These are phyloP conservation scores for Sarcophilus harrisii DNA, from an alignment of 2,797 vertebrate genomes.

Conservation along the genomic window DNA sequence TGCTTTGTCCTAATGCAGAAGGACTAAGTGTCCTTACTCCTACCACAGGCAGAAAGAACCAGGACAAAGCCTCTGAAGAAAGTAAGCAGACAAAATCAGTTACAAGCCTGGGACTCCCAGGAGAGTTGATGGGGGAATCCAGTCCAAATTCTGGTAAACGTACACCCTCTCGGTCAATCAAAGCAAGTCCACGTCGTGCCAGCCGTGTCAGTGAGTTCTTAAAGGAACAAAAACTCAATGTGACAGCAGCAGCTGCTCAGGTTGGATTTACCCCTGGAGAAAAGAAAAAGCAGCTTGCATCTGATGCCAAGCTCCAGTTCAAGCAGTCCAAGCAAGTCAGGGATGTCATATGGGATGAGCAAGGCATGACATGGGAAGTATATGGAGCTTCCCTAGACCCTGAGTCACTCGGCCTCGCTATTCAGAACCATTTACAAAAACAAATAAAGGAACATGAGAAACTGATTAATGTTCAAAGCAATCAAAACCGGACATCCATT, in stretches of 20 bases:
- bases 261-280: constrained; percentile 71
- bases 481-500: constrained; percentile 91
- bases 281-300: constrained; percentile 80
- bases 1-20: constrained; percentile 71
- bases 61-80: constrained; percentile 43
- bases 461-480: constrained; percentile 88
- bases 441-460: constrained; percentile 98
- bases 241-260: constrained; percentile 73
- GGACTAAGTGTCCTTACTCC: background rate
- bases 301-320: constrained; percentile 77
- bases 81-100: constrained; percentile 32
- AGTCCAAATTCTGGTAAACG: constrained; percentile 64
- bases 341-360: constrained; percentile 98
- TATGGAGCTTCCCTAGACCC: constrained; percentile 97
- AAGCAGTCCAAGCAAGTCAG: constrained; percentile 88
- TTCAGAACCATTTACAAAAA: constrained; percentile 98
- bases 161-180: constrained; percentile 50
- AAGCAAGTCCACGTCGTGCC: constrained; percentile 69
- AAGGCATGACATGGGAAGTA: constrained; percentile 99
- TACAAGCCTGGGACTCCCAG: constrained; percentile 66
- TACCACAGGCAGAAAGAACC: constrained; percentile 59
- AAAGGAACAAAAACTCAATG: constrained; percentile 66
- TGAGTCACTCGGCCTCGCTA: constrained; percentile 96
- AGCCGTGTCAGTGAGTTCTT: constrained; percentile 77
- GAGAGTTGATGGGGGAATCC: constrained; percentile 37